Base-by-base conservation (phyloP, 2,888 invertebrate species). In the Orgyia antiqua region DNA sequence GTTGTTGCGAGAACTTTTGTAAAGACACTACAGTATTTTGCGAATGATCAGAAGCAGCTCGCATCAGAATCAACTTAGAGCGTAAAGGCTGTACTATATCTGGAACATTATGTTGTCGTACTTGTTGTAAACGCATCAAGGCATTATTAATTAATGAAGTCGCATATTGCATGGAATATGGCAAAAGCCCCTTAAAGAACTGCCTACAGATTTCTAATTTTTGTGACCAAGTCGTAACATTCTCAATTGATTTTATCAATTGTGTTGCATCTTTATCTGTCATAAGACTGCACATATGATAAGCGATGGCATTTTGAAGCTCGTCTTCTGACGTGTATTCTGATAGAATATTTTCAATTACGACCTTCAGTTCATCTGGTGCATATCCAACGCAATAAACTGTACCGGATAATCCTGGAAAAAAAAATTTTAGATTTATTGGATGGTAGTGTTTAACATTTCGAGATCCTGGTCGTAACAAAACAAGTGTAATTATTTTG, bases 331-430 rank as follows among this genome's bases (percentile, higher is more conserved):
- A 39, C 9, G 39, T 28, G 8, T 39, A 41, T 11, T 45, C 35
- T n/a, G 33, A 13, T 1, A 60, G 11, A 8, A 42, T 43, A 10
- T 47, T 30, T 33, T 58, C 41, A 8, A 71, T 31, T 0, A 46
- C 34, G 5, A 28, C 19, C 21, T 42, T 36, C 3, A 65, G 42
- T 3, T 59, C 66, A 4, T 51, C 54, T 3, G 74, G 74, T 9
- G 55, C 50, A 17, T 61, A 63, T 1, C 76, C 76, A 10, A 75
- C 33, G 25, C 67, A 67, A 37, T 55, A 76, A 0, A 76, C 57
- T 10, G 63, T 68, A 12, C 74, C 74, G 0, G 41, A 56, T n/a
- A 64, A 31, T 28, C 70, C 77, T 76, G 47, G 27, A 45, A 46
- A 8, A 27, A 27, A 6, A 15, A 15, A 15, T 15, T 15, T 15